phyloP scores from a whole-genome alignment of 2,888 invertebrate species.

The Drosophila recens region DNA sequence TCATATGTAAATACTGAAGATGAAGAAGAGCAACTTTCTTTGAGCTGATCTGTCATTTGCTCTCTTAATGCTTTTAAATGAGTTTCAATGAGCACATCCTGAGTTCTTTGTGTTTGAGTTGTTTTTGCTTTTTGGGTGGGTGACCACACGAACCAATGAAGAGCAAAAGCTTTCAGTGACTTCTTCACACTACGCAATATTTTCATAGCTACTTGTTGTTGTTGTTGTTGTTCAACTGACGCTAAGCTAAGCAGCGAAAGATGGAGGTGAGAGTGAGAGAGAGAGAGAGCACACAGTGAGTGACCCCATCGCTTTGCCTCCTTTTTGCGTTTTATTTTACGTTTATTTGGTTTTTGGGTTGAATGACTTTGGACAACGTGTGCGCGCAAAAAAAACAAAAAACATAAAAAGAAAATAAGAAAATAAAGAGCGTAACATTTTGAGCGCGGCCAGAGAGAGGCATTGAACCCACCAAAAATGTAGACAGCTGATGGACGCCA shows the following conservation, averaged over 20 bases:
- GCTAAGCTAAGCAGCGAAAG: constrained; percentile 11
- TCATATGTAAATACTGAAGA: neutral
- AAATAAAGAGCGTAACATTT: constrained; percentile 68
- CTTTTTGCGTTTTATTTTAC: constrained; percentile 72
- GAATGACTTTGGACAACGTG: constrained; percentile 76
- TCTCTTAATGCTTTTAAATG: constrained; percentile 21
- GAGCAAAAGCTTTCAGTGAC: constrained; percentile 24
- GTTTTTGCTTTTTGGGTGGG: constrained; percentile 15
- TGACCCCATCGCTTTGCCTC: constrained; percentile 57
- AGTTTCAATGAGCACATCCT: constrained; percentile 63
- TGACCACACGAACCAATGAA: constrained; percentile 28
- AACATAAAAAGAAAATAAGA: constrained; percentile 47
- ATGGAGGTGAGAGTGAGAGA: constrained; percentile 28
- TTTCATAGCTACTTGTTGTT: constrained; percentile 42
- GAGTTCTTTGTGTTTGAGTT: constrained; percentile 35
- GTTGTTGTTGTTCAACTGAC: constrained; percentile 36
- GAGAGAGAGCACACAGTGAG: constrained; percentile 66
- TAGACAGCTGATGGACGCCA: constrained; percentile 69
- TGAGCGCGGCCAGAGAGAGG: constrained; percentile 46
- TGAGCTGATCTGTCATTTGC: constrained; percentile 18
- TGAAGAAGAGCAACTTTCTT: constrained; percentile 6
- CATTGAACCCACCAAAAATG: constrained; percentile 75
- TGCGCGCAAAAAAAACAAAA: constrained; percentile 60
- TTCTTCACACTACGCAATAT: constrained; percentile 53
- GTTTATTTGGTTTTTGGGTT: constrained; percentile 76